Base-by-base conservation (phyloP, 2,797 vertebrate genomes). In the Neoniphon sammara region DNA sequence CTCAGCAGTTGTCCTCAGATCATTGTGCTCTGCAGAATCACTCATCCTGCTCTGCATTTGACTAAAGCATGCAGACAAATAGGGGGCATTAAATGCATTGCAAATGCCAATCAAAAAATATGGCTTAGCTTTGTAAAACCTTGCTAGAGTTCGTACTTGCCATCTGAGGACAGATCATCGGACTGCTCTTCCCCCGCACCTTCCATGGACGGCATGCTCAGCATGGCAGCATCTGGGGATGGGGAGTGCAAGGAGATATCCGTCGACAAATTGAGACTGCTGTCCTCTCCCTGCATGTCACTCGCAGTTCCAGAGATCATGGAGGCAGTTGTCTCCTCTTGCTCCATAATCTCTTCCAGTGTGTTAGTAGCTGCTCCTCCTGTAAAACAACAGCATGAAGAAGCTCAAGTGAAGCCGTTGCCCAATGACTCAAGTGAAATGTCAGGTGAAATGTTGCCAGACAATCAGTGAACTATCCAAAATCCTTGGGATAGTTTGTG, bases 331-430 rank as follows among this genome's bases (percentile, higher is more conserved):
- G 89, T 86, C 89, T 98, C 96, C 75, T 97, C 96, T 74, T 95
- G 96, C 88, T 98, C 97, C 90, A 92, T 93, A 67, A 97, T 96
- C 88, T 96, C 96, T 82, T 95, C 95, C 87, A 97, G 91, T 76
- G 92, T 93, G 66, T 85, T 88, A 76, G 92, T 91, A 81, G 88
- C 87, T 59, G 87, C 71, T 65, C 77, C 86, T 57, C 78, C 95
- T 96, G 87, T 8, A 74, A 47, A 73, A 73, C 21, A 72, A 9
- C 25, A 61, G 0, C 52, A 61, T 10, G 3, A 20, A 49, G n/a
- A 47, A 17, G 7, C 20, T 54, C 17, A 46, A 14, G 6, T 31
- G n/a, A 64, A 34, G 14, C 18, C 18, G 31, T 7, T 31, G 4
- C 21, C 65, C 5, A 25, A 47, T 50, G 30, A 39, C 11, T 0